Evolutionary conservation across 2,888 invertebrate genomes (phyloP), one percentile per base, ranked within the genome.

Genomic region (Amiota communis): DNA sequence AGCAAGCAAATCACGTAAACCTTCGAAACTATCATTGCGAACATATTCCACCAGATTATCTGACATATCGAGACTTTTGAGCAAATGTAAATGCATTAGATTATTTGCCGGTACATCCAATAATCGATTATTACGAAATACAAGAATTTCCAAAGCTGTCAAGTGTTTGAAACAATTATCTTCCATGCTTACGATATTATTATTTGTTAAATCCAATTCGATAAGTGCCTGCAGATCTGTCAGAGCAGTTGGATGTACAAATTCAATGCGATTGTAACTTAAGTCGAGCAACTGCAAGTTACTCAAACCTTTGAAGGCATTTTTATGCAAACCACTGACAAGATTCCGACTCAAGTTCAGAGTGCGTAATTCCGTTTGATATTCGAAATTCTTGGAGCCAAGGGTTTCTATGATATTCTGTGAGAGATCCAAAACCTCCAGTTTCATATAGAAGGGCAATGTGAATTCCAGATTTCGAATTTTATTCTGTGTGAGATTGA

Each of bases 401-500:
- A 98, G 91, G 13, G 94, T 93, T 88, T 93, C 92, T 79, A 98
- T 93, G 86, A 93, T 93, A 90, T 97, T 97, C 87, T 92, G 92
- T 15, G 96, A 95, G 69, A 97, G 92, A 88, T 98, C 96, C 78
- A 98, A 92, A 70, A 93, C 92, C 84, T 94, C 93, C 56, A 98
- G 92, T 85, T 94, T 93, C 78, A 93, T 93, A 90, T 97, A 97
- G 90, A 96, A 95, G 69, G 92, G 92, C 86, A 97, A 92, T 20
- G 95, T 93, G 88, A 94, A 94, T 78, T 94, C 93, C 9, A 97
- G 92, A 85, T 93, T 93, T 86, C 93, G 92, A 86, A 98, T 95
- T 80, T 93, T 93, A 90, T 97, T 97, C 87, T 93, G 92, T n/a
- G 94, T 94, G 74, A 97, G 92, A 87, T 95, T 95, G 86, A 97